Evolutionary conservation across 2,888 invertebrate species (phyloP), one percentile per base, ranked within the genome.

Genomic region (Danaus chrysippus): DNA sequence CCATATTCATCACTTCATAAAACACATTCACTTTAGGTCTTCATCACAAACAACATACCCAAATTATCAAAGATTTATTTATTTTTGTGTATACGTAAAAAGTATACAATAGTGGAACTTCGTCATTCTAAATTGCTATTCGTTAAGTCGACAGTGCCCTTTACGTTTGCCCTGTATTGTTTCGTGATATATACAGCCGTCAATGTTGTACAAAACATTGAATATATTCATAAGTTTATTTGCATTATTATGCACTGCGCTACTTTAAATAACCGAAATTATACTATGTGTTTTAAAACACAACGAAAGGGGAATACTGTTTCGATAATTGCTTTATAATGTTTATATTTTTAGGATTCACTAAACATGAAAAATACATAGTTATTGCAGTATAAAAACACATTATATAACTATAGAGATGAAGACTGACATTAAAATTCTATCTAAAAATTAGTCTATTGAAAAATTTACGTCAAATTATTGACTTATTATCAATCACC

Each of bases 101-200:
- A 58, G 52, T 58, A 43, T 58, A 62, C 58, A 53, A 60, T 63
- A 62, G 61, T 63, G 55, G 58, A 62, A 63, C 57, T 57, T 59
- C 54, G 46, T 49, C 12, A 19, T 15, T 41, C 57, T 42, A 10
- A 52, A 64, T 64, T 68, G 61, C 65, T 65, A 67, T 61, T 67
- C 67, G 58, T 67, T 66, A 66, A 64, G 56, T 68, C 66, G 57
- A 58, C 56, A 62, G 44, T 74, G 79, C 70, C 78, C 78, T 75
- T 63, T 81, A 73, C 82, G 70, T 73, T 75, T 81, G 81, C 63
- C 80, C 83, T 68, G 69, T 71, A 85, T 86, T 86, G 86, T 86
- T 74, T 75, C 70, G 60, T 63, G 57, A 63, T 54, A 72, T 80
- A 80, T 75, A 75, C 71, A 73, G 68, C 68, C 65, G 71, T 69